A percentile compares a stretch with the other conserved stretches of the same genome.
phyloP scores from a whole-genome alignment of 2,797 vertebrate species.

The Silurus lanzhouensis region DNA sequence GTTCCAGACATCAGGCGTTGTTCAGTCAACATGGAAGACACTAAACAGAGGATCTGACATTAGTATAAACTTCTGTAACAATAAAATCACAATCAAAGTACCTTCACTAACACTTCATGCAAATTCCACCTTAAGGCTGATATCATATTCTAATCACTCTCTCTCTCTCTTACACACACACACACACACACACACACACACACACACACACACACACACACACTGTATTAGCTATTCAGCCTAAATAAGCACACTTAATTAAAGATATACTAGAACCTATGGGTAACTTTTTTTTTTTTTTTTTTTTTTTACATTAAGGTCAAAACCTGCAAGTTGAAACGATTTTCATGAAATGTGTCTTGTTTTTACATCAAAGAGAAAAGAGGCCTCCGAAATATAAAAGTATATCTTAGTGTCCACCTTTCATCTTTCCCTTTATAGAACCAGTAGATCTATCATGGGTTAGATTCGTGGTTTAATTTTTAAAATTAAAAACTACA shows the following conservation, averaged over 20 bases:
- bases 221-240: background rate
- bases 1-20: slow-evolving; percentile 50
- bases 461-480: background rate
- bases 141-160: slow-evolving; percentile 11
- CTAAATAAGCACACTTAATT: slow-evolving; percentile 12
- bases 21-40: slow-evolving; percentile 59
- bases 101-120: slow-evolving; percentile 46
- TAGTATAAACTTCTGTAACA: slow-evolving; percentile 58
- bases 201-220: too few relatives aligned
- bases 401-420: background rate
- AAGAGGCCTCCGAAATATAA: background rate
- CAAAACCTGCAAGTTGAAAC: background rate
- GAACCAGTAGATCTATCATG: too few relatives aligned
- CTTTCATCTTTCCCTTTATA: background rate
- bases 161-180: background rate
- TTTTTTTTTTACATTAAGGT: background rate
- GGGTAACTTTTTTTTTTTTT: background rate
- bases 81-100: slow-evolving; percentile 46
- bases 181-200: background rate
- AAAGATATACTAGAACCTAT: slow-evolving; percentile 31
- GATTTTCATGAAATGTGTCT: background rate
- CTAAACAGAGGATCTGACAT: slow-evolving; percentile 52
- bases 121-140: slow-evolving; percentile 29
- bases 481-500: background rate
- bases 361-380: background rate